Conservation (phyloP, 1,140 invertebrate genomes). For the Caenorhabditis brenneri region DNA sequence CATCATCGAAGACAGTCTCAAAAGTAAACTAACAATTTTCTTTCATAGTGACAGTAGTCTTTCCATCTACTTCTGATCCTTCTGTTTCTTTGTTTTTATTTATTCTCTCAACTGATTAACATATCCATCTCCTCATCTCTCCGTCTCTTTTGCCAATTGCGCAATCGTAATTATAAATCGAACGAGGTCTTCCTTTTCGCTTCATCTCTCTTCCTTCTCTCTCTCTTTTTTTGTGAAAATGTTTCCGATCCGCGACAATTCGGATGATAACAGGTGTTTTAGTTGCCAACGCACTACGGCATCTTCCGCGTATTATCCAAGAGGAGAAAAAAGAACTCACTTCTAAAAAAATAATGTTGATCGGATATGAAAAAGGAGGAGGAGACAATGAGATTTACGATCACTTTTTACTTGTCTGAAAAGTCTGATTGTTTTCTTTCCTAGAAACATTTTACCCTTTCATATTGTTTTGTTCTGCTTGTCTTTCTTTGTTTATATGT, state of each 20-base stretch:
- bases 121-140: neutral
- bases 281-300: neutral
- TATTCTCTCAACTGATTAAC: neutral
- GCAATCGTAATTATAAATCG: conserved; percentile 30
- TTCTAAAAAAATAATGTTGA: neutral
- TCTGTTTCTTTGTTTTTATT: neutral
- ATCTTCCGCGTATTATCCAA: neutral
- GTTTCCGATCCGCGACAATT: conserved; percentile 6
- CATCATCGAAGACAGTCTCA: conserved; percentile 1
- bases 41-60: neutral
- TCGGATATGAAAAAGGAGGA: neutral
- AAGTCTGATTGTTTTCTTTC: neutral
- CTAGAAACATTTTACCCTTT: no score
- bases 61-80: neutral
- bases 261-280: conserved; percentile 20
- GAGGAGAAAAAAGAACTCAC: neutral
- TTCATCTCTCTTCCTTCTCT: no score
- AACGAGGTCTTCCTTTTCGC: no score
- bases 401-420: neutral
- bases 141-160: neutral
- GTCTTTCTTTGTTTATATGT: no score
- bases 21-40: conserved; percentile 31
- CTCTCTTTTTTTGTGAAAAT: neutral
- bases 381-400: neutral
- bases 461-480: no score